Evolutionary conservation across 2,797 vertebrate genomes (phyloP).

Genomic region (Epinephelus awoara): DNA sequence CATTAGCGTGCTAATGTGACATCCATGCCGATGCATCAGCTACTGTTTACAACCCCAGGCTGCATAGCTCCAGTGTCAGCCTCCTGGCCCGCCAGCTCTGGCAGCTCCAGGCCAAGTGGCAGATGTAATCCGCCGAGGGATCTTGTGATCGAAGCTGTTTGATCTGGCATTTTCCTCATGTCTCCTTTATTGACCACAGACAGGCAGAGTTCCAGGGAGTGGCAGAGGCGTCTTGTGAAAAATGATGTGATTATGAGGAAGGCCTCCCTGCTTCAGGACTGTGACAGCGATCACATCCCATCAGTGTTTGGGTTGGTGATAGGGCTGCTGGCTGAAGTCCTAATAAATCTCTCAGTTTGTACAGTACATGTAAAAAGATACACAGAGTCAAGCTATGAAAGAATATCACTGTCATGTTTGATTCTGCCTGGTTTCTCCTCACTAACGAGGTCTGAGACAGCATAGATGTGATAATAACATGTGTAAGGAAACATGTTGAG

Average conservation of each 20-base stretch:
- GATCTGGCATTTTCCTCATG: conserved; percentile 37
- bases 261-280: conserved; percentile 23
- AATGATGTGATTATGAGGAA: conserved; percentile 43
- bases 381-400: background rate
- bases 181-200: background rate
- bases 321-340: conserved; percentile 24
- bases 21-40: background rate
- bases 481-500: background rate
- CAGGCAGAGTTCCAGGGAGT: conserved; percentile 26
- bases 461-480: background rate
- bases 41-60: conserved; percentile 25
- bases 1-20: conserved; percentile 4
- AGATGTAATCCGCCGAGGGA: conserved; percentile 22
- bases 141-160: conserved; percentile 29
- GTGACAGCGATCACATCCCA: conserved; percentile 26
- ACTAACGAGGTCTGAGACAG: background rate
- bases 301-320: conserved; percentile 41
- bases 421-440: background rate
- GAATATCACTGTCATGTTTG: background rate
- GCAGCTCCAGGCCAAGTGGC: conserved; percentile 16
- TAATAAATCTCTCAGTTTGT: conserved; percentile 35
- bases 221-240: conserved; percentile 27
- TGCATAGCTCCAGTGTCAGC: conserved; percentile 24
- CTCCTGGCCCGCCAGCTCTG: background rate
- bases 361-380: background rate